phyloP scores from a whole-genome alignment of 2,797 vertebrate species.

The Molossus alvarezi region DNA sequence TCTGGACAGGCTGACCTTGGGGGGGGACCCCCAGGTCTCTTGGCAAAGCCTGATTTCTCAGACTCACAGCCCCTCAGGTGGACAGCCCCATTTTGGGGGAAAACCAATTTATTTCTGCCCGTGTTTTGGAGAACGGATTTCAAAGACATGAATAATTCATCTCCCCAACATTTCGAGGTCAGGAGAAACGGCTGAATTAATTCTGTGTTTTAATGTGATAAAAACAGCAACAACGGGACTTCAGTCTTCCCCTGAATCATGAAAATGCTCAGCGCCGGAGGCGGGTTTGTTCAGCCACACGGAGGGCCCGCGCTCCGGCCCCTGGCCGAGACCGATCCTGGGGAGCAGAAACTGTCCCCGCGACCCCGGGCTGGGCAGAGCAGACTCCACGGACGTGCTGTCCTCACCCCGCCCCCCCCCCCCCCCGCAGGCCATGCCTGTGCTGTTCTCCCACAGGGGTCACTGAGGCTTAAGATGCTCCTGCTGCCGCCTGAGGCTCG shows the following conservation, averaged over 20 bases:
- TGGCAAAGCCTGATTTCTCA: background rate
- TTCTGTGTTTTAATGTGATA: slow-evolving; percentile 47
- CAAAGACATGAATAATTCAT: slow-evolving; percentile 65
- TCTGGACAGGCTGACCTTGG: too few relatives aligned
- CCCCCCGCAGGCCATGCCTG: too few relatives aligned
- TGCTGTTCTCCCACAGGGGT: background rate
- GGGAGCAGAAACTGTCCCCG: background rate
- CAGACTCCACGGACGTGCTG: fast-evolving
- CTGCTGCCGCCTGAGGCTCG: background rate
- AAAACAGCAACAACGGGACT: background rate
- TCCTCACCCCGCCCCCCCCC: fast-evolving
- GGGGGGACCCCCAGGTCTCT: background rate
- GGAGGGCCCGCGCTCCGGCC: fast-evolving
- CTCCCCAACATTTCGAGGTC: slow-evolving; percentile 52
- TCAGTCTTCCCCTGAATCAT: fast-evolving
- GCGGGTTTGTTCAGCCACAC: background rate
- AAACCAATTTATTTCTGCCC: slow-evolving; percentile 45
- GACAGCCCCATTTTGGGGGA: background rate
- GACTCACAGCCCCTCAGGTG: background rate
- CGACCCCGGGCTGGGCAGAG: too few relatives aligned
- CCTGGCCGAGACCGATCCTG: background rate
- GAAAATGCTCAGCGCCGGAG: fast-evolving
- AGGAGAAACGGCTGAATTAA: slow-evolving; percentile 52
- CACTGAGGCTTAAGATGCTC: background rate
- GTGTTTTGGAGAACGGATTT: slow-evolving; percentile 59